Percentiles rank a stretch among this genome's conserved stretches.
These are phyloP conservation scores for Callosobruchus maculatus DNA, from an alignment of 2,888 invertebrate species.

Conservation along the genomic window DNA sequence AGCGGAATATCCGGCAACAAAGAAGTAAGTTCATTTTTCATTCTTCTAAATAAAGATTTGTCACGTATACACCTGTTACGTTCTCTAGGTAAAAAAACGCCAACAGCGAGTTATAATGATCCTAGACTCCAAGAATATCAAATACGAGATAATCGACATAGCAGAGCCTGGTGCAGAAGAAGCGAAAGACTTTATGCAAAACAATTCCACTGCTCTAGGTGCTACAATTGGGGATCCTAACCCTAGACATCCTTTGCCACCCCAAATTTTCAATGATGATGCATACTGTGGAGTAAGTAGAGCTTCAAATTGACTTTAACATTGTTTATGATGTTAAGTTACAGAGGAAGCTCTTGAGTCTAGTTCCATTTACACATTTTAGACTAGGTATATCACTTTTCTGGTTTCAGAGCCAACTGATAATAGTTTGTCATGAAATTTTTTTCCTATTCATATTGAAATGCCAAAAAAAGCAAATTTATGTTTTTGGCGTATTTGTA, in stretches of 20 bases:
- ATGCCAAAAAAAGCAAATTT: too few species aligned
- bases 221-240: constrained; percentile 70
- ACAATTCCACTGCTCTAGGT: constrained; percentile 72
- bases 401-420: neutral
- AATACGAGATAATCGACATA: constrained; percentile 89
- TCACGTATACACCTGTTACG: constrained; percentile 4
- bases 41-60: neutral
- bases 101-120: constrained; percentile 93
- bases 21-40: constrained; percentile 63
- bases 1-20: constrained; percentile 92
- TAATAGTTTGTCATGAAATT: too few species aligned
- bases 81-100: constrained; percentile 83
- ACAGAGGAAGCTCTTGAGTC: neutral
- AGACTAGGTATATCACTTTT: neutral
- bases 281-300: constrained; percentile 85
- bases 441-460: too few species aligned
- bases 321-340: neutral
- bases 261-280: constrained; percentile 91
- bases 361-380: neutral
- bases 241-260: constrained; percentile 80
- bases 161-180: constrained; percentile 88
- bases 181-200: constrained; percentile 90
- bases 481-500: too few species aligned
- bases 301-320: neutral
- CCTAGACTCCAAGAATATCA: constrained; percentile 85